Conservation (phyloP, 2,888 invertebrate genomes). For the Oxycera nigricornis region DNA sequence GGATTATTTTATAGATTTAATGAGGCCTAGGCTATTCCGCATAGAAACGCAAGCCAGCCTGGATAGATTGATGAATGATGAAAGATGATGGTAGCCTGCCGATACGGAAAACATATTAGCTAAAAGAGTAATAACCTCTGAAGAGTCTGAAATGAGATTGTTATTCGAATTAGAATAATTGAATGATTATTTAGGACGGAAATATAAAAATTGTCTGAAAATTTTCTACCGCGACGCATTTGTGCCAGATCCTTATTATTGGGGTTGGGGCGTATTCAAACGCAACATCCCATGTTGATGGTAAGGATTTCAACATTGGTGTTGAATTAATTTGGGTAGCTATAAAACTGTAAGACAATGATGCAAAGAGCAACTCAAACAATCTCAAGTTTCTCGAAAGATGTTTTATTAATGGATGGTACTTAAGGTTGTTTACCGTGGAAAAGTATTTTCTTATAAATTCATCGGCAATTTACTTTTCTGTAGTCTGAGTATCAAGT, state of each 20-base stretch:
- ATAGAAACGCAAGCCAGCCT: no score
- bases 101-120: constrained; percentile 5
- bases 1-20: constrained; percentile 34
- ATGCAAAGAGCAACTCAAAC: background rate
- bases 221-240: background rate
- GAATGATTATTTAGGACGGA: constrained; percentile 26
- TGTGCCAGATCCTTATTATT: background rate
- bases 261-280: background rate
- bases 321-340: background rate
- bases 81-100: no score
- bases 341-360: background rate
- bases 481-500: no score
- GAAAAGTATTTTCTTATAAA: background rate
- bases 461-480: no score
- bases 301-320: background rate
- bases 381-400: background rate
- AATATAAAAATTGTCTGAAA: background rate
- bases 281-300: background rate
- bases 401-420: background rate
- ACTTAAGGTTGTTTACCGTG: background rate
- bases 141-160: constrained; percentile 22
- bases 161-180: constrained; percentile 31
- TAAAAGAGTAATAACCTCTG: constrained; percentile 21
- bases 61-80: no score
- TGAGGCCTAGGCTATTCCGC: constrained; percentile 9